Evolutionary conservation across 1,140 invertebrate species (phyloP), one percentile per base, ranked within the genome.

Genomic region (Oncopodura yosiiana): DNA sequence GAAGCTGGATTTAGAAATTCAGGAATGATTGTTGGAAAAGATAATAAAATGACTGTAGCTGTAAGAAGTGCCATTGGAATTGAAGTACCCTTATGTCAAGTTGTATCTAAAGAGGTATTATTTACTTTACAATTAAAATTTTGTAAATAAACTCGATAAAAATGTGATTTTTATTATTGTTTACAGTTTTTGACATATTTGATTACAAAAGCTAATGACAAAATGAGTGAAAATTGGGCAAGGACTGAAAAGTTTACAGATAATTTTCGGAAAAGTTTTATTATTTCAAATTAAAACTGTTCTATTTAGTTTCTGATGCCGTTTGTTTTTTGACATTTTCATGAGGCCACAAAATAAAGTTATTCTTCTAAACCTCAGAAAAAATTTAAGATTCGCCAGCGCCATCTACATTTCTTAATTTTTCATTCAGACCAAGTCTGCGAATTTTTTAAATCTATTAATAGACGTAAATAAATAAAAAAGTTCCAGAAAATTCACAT

Each of bases 1-100:
- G 69, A 69, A 45, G 68, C 71, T 42, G 75, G 76, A 12, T 76
- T 74, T 55, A 66, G 75, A 45, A 77, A 78, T 64, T 77, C 75
- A 38, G 76, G 76, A 26, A 70, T 77, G 32, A 71, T 71, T 42
- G 55, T 77, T 49, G 70, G 74, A 27, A 72, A 70, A 45, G 69
- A 70, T 56, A 72, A 71, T 21, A 74, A 74, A 62, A 70, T 75
- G 51, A 75, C 72, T 11, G 63, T 71, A 26, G 75, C 71, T 45
- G 67, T 75, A 14, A 66, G 74, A 65, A 72, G 70, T 60, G 71
- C 72, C 26, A 68, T 70, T 57, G 66, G 67, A 27, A 55, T 76
- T 30, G 74, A 76, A 63, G 71, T 73, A 42, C 74, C 74, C 16
- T 39, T 76, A 26, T 19, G 8, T 18, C 21, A 37, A 41, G 45